Evolutionary conservation across 1,140 invertebrate species (phyloP).

Genomic region (Tenebrio molitor): DNA sequence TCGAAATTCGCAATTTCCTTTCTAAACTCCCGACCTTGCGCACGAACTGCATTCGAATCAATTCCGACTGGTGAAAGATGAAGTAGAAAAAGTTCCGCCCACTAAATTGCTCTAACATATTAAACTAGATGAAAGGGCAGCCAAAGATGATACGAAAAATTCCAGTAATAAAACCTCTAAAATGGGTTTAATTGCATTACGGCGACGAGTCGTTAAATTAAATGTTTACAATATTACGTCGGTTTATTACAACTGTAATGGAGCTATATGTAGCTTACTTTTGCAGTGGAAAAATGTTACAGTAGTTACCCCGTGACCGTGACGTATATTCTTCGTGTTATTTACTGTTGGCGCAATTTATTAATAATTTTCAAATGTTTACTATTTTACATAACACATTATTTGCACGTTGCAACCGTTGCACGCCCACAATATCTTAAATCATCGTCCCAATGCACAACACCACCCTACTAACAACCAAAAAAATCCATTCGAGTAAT

Average conservation of each 20-base stretch:
- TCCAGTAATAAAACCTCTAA: conserved; percentile 13
- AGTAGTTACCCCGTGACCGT: conserved; percentile 21
- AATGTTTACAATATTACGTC: conserved; percentile 37
- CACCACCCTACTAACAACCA: not conserved
- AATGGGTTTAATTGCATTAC: conserved; percentile 19
- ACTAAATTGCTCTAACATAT: not conserved
- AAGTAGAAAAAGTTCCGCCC: not conserved
- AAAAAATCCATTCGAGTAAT: not conserved
- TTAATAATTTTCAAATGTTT: conserved; percentile 14
- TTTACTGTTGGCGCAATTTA: conserved; percentile 26
- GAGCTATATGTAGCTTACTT: conserved; percentile 12
- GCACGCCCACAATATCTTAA: not conserved
- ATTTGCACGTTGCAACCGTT: not conserved
- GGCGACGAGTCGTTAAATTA: conserved; percentile 31
- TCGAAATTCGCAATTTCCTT: conserved; percentile 11
- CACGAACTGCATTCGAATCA: not conserved
- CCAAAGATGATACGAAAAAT: not conserved
- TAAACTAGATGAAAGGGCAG: not conserved
- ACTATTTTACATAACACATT: conserved; percentile 1
- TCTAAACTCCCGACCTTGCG: not conserved
- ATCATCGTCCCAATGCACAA: too few relatives aligned
- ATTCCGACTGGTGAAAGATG: not conserved
- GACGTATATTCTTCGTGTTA: conserved; percentile 9
- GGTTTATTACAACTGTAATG: conserved; percentile 26
- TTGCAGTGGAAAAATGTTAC: conserved; percentile 21